phyloP scores from a whole-genome alignment of 2,888 invertebrate genomes.

The Mallateleia sp. region DNA sequence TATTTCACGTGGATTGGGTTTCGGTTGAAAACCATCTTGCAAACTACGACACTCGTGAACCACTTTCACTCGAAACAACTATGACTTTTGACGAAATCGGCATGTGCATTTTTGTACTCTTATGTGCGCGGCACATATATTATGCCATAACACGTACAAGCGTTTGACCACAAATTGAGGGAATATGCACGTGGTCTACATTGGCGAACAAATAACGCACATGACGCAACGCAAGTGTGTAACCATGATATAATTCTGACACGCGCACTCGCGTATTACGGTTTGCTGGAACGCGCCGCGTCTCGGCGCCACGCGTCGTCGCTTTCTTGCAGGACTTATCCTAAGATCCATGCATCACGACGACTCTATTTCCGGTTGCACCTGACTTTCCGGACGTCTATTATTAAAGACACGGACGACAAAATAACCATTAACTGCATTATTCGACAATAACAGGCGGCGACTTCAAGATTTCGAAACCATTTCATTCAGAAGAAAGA shows the following conservation, averaged over 20 bases:
- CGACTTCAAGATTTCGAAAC: constrained; percentile 18
- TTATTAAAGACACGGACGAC: constrained; percentile 8
- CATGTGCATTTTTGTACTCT: constrained; percentile 53
- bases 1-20: constrained; percentile 8
- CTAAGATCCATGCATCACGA: not conserved
- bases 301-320: constrained; percentile 45
- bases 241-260: constrained; percentile 71
- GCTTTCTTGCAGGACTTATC: constrained; percentile 10
- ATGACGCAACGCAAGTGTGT: constrained; percentile 57
- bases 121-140: not conserved
- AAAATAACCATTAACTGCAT: constrained; percentile 14
- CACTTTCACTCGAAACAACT: constrained; percentile 74
- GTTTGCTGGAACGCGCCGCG: constrained; percentile 24
- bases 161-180: constrained; percentile 34
- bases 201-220: constrained; percentile 25
- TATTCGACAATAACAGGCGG: constrained; percentile 6
- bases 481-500: not conserved
- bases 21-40: constrained; percentile 45
- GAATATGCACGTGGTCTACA: constrained; percentile 36
- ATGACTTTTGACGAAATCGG: constrained; percentile 71
- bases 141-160: constrained; percentile 29
- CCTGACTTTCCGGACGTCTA: constrained; percentile 30
- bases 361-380: constrained; percentile 59
- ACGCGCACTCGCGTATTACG: constrained; percentile 50
- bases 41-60: constrained; percentile 49